Conservation (phyloP, 2,888 invertebrate genomes). For the Capitulum mitella region DNA sequence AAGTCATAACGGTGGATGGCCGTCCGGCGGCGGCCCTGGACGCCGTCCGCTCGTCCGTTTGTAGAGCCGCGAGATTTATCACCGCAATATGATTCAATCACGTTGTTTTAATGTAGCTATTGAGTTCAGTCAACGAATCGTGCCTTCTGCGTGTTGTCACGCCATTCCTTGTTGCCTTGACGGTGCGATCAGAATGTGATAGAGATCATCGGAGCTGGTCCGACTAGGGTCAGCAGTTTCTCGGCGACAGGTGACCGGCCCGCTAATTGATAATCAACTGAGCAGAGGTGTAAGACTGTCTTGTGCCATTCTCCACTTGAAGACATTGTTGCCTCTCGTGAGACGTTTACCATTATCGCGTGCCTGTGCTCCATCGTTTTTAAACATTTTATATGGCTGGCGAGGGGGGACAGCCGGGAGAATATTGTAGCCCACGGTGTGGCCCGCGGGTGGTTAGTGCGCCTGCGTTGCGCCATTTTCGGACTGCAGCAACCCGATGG, state of each 20-base stretch:
- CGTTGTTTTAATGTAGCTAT: background rate
- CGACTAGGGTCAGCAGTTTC: no score
- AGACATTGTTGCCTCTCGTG: background rate
- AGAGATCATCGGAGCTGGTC: background rate
- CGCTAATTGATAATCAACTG: background rate
- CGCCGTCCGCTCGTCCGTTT: background rate
- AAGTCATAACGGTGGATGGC: background rate
- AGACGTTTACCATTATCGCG: background rate
- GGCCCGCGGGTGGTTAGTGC: no score
- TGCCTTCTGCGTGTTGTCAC: background rate
- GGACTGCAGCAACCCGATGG: no score
- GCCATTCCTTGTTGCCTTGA: background rate
- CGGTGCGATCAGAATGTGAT: background rate
- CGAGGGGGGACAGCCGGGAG: background rate
- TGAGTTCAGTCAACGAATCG: background rate
- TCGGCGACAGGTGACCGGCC: no score
- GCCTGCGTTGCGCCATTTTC: no score
- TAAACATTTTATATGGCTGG: background rate
- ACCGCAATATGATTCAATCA: background rate
- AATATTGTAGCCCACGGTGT: no score
- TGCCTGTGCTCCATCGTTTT: background rate
- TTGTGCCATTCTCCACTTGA: background rate
- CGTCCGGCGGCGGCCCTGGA: background rate
- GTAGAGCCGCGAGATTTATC: constrained; percentile 1
- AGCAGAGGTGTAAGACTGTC: background rate